phyloP scores from a whole-genome alignment of 1,140 invertebrate genomes.

The Gonatopus flavifemur region DNA sequence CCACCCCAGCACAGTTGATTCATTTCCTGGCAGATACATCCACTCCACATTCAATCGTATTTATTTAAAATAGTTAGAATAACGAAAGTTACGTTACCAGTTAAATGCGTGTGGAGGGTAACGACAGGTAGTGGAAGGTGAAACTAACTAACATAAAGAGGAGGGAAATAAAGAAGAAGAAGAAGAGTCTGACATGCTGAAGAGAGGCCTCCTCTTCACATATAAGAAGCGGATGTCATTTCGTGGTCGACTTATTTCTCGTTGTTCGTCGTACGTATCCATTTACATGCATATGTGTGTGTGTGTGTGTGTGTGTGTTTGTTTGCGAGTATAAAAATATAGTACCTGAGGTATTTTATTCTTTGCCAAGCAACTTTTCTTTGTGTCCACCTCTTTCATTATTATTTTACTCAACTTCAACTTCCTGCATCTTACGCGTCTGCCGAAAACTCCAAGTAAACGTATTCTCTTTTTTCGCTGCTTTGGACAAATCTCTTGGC shows the following conservation, averaged over 20 bases:
- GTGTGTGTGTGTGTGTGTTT: too few relatives aligned
- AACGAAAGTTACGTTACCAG: too few relatives aligned
- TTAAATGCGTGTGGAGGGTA: too few relatives aligned
- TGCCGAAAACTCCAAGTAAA: constrained; percentile 19
- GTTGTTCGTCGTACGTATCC: constrained; percentile 25
- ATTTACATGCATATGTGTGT: not conserved
- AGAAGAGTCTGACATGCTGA: constrained; percentile 23
- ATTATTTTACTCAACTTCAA: constrained; percentile 39
- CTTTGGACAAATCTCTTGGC: too few relatives aligned
- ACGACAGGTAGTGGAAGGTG: constrained; percentile 32
- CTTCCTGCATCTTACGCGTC: constrained; percentile 13
- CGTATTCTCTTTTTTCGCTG: constrained; percentile 1
- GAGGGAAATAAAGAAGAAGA: not conserved
- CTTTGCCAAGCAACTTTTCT: constrained; percentile 33
- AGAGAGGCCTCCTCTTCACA: constrained; percentile 13
- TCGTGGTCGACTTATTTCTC: constrained; percentile 54
- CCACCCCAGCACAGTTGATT: too few relatives aligned
- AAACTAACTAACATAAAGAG: constrained; percentile 12
- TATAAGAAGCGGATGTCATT: constrained; percentile 53
- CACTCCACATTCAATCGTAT: too few relatives aligned
- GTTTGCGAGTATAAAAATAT: too few relatives aligned
- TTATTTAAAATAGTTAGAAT: too few relatives aligned
- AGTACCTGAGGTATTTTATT: not conserved
- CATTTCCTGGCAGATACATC: too few relatives aligned
- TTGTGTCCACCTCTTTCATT: constrained; percentile 44